phyloP scores from a whole-genome alignment of 2,797 vertebrate genomes.

The Acropternis orthonyx region DNA sequence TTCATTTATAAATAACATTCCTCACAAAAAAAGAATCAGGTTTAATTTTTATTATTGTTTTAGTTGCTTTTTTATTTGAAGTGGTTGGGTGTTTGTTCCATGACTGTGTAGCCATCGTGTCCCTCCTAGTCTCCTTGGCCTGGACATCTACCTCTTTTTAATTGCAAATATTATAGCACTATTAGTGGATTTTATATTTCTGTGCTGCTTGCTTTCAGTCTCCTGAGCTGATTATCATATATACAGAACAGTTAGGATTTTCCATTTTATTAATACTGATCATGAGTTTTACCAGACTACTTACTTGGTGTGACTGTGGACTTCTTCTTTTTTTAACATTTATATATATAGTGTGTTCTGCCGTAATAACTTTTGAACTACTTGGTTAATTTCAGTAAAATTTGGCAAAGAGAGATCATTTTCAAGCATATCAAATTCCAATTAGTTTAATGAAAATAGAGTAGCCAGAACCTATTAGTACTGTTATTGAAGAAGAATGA shows the following conservation, averaged over 20 bases:
- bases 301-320: background rate
- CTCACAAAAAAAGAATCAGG: rapidly evolving
- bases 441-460: constrained; percentile 52
- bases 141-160: background rate
- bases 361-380: constrained; percentile 19
- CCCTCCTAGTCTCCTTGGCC: background rate
- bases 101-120: background rate
- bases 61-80: background rate
- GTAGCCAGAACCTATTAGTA: constrained; percentile 33
- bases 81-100: background rate
- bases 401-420: constrained; percentile 7
- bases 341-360: constrained; percentile 6
- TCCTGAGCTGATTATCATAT: background rate
- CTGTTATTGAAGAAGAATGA: constrained; percentile 2
- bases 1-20: background rate
- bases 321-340: background rate
- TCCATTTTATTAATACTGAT: background rate
- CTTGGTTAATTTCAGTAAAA: constrained; percentile 34
- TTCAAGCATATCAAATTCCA: constrained; percentile 22
- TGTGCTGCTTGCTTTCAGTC: background rate
- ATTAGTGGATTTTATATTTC: background rate
- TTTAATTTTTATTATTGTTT: background rate
- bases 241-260: background rate
- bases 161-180: background rate
- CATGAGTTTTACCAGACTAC: background rate